A percentile compares a stretch with the other conserved stretches of the same genome.
phyloP scores from a whole-genome alignment of 1,140 invertebrate species.

The Hypothenemus hampei region DNA sequence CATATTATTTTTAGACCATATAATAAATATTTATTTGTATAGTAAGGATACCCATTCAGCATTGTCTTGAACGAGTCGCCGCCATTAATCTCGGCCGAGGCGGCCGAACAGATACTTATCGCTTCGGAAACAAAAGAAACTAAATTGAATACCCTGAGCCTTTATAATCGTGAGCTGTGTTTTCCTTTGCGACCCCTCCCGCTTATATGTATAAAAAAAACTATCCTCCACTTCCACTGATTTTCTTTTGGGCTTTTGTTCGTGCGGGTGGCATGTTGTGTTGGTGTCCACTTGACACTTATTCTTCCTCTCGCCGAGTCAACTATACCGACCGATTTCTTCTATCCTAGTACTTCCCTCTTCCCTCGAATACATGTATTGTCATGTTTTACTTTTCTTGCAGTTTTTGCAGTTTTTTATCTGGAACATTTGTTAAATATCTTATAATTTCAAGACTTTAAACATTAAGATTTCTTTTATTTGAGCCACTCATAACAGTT shows the following conservation, averaged over 20 bases:
- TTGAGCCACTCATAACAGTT: no score
- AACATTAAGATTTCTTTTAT: no score
- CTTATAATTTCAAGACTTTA: no score
- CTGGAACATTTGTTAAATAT: no score
- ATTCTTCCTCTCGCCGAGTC: no score
- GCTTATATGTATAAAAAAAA: neutral
- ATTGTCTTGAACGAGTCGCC: neutral
- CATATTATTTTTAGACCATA: no score
- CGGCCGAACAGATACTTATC: slow-evolving; percentile 7
- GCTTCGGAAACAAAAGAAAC: slow-evolving; percentile 3
- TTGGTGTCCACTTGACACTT: neutral
- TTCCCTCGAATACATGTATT: no score
- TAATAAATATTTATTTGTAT: no score
- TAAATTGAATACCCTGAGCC: slow-evolving; percentile 2
- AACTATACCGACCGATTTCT: no score
- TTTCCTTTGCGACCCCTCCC: neutral
- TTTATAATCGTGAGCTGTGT: slow-evolving; percentile 5
- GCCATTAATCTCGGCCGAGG: slow-evolving; percentile 1
- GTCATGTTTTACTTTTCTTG: no score
- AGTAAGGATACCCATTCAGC: neutral
- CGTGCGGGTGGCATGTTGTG: neutral
- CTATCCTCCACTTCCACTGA: neutral
- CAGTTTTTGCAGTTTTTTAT: no score
- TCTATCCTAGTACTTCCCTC: no score
- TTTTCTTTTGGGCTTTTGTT: slow-evolving; percentile 6